Base-by-base conservation (phyloP, 1,140 invertebrate species). In the Lasioglossum baleicum region DNA sequence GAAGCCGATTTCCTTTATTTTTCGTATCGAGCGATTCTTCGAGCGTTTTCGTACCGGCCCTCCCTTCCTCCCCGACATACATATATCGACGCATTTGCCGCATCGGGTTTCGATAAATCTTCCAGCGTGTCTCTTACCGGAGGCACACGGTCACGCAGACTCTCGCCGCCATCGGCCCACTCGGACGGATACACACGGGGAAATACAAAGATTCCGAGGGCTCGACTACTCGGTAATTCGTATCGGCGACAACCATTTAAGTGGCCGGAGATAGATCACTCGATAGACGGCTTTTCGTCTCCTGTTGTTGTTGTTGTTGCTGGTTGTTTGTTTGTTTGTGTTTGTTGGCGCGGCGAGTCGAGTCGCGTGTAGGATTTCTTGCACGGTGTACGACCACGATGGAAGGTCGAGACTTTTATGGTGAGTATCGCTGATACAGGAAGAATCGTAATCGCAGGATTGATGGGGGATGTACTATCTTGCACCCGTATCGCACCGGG, bases 51-150 rank as follows among this genome's bases (percentile, higher is more conserved):
- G 74, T 35, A 87, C 56, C 75, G 72, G 56, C 53, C 74, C 66
- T 56, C 35, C 35, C 35, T 35, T 35, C 35, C 35, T 35, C 5
- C 35, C 35, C 51, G 80, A 86, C 80, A 82, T 75, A 83, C 75
- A 79, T 82, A 86, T 84, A 78, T 81, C 75, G 75, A 61, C 84
- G 70, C 80, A 68, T 86, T 83, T 64, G 64, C 77, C 69, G 84
- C 84, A 83, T 87, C 75, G 81, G 71, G 71, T 87, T 86, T 86
- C 85, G 84, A 87, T 87, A 87, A 87, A 87, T 87, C 82, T 86
- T 66, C 20, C 60, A 5, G 35, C 67, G 75, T 74, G 80, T 85
- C 83, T 84, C 66, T 82, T 79, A 82, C 70, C 80, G 48, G 74
- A 77, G 80, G 75, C 71, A 72, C 71, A 72, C 80, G 84, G 72